Base-by-base conservation (phyloP, 2,113 vertebrate species). In the Rissa tridactyla region DNA sequence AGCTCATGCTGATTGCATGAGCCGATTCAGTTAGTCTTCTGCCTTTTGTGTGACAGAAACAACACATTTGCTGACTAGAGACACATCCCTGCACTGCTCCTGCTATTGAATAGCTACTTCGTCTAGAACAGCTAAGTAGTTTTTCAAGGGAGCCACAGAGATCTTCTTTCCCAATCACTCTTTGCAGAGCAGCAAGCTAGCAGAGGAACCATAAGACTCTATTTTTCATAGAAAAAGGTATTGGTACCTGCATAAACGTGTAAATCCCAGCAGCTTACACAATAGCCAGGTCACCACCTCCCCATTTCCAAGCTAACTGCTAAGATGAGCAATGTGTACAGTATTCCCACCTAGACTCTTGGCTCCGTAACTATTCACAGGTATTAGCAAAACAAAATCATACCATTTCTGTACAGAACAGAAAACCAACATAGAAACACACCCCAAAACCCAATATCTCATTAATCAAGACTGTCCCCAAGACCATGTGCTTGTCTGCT, bases 361-460 rank as follows among this genome's bases (percentile, higher is more conserved):
- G 15, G 30, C 46, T 78, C 51, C 2, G 0, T 7, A 58, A 17
- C 29, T 47, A 44, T 7, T 16, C 32, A 32, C 7, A 29, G 29
- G 49, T n/a, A 34, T n/a, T 36, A 71, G 18, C n/a, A 81, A 65
- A 70, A 58, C 14, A 65, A 49, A 61, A 73, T 23, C 23, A 27
- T 3, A 32, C 11, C 0, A 13, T 17, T 82, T 36, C 65, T 65
- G n/a, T 60, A 55, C 32, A 23, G 73, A 69, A 27, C 6, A 66
- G 36, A 38, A 75, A 82, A 13, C 3, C 15, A 55, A 44, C 8
- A 49, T 7, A 19, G 40, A 55, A 68, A 13, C 2, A 57, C 49
- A 64, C 4, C 12, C 26, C 8, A 13, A 60, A 36, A 11, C 0
- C 0, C 42, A 78, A 1, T 2, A 9, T 13, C 21, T 70, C 34